These are phyloP conservation scores for Plecotus auritus DNA, from an alignment of 2,113 vertebrate species.

Conservation along the genomic window DNA sequence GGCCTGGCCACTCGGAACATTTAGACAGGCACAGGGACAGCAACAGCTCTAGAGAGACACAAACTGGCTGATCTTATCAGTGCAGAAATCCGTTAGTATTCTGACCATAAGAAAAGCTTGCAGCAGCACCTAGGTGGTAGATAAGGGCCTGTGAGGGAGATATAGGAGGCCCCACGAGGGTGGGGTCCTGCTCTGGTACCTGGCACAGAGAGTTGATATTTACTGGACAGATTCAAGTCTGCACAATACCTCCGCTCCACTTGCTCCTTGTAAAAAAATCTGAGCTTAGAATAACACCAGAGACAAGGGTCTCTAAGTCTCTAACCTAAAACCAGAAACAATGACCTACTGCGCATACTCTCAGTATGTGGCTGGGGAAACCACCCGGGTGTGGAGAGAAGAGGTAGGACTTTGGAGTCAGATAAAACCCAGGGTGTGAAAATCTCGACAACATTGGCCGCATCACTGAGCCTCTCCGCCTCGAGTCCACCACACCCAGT, in stretches of 20 bases:
- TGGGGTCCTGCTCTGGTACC: not conserved
- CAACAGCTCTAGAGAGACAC: not conserved
- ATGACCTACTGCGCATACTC: not conserved
- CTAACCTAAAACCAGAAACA: not conserved
- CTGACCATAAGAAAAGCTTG: not conserved
- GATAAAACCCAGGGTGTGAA: not conserved
- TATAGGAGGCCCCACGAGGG: accelerated
- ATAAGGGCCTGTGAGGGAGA: not conserved
- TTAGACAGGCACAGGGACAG: not conserved
- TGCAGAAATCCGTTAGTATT: not conserved
- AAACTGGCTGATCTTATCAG: not conserved
- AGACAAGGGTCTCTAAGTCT: not conserved
- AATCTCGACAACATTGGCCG: not conserved
- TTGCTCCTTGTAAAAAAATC: constrained; percentile 23
- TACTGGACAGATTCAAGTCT: not conserved
- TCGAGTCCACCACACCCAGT: not conserved
- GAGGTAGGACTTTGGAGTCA: not conserved
- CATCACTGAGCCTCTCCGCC: not conserved
- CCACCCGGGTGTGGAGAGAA: not conserved
- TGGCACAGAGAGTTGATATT: not conserved
- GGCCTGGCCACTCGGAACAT: not conserved
- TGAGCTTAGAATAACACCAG: not conserved
- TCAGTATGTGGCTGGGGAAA: not conserved
- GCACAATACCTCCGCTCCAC: not conserved
- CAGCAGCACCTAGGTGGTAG: not conserved